Evolutionary conservation across 2,888 invertebrate species (phyloP).

Genomic region (Pyralis farinalis): DNA sequence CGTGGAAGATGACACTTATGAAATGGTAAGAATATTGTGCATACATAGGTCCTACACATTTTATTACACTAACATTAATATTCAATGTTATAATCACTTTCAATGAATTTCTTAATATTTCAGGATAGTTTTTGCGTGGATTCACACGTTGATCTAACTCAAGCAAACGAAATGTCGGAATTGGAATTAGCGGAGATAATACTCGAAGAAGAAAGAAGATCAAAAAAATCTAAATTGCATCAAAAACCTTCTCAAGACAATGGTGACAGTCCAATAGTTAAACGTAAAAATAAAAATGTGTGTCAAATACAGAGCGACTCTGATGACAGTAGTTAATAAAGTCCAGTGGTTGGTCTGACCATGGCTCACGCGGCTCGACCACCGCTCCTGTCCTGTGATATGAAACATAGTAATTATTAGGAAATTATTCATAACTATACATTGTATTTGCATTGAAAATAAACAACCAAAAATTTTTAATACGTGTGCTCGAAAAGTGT

Average conservation of each 20-base stretch:
- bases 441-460: too few species aligned
- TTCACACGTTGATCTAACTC: constrained; percentile 76
- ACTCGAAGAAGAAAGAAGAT: constrained; percentile 49
- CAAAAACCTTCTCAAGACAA: constrained; percentile 19
- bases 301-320: constrained; percentile 68
- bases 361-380: background rate
- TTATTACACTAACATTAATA: too few species aligned
- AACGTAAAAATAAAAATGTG: constrained; percentile 41
- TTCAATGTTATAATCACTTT: too few species aligned
- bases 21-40: constrained; percentile 57
- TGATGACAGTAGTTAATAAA: constrained; percentile 49
- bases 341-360: constrained; percentile 1
- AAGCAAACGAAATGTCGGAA: constrained; percentile 70
- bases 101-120: constrained; percentile 23
- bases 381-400: constrained; percentile 5
- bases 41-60: too few species aligned
- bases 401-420: background rate
- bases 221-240: constrained; percentile 30
- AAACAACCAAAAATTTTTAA: too few species aligned
- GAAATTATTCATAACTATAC: too few species aligned
- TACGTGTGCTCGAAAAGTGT: too few species aligned
- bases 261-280: constrained; percentile 53
- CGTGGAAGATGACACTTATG: constrained; percentile 73
- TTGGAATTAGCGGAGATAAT: constrained; percentile 84
- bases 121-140: constrained; percentile 85